Evolutionary conservation across 2,113 vertebrate species (phyloP).

Genomic region (Oncorhynchus masou): DNA sequence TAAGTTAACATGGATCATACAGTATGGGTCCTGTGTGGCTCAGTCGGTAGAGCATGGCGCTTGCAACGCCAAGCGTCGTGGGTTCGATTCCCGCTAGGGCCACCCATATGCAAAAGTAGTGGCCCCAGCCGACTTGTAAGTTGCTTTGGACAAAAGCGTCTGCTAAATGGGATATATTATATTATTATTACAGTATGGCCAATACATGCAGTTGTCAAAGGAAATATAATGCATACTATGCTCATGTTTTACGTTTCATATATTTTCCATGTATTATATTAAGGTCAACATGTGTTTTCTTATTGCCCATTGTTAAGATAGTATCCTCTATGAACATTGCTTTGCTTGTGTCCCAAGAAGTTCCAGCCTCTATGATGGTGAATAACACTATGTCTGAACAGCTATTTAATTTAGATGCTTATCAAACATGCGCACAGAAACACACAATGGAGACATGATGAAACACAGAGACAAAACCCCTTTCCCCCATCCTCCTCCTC

Average conservation of each 20-base stretch:
- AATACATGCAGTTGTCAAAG: neutral
- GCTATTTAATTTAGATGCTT: slow-evolving; percentile 27
- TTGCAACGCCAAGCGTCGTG: no score
- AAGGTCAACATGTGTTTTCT: neutral
- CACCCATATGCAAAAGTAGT: no score
- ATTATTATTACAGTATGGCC: neutral
- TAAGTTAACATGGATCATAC: neutral
- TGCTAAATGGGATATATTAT: no score
- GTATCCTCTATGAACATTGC: neutral
- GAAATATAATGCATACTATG: no score
- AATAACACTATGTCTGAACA: slow-evolving; percentile 30
- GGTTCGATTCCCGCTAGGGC: no score
- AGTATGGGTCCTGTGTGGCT: no score
- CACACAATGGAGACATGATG: slow-evolving; percentile 61
- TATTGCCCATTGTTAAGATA: neutral
- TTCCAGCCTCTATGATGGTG: slow-evolving; percentile 44
- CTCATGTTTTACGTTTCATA: no score
- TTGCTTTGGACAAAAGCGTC: no score
- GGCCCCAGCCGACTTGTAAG: no score
- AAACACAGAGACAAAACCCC: slow-evolving; percentile 47
- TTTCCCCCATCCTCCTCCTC: neutral
- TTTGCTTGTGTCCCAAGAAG: neutral
- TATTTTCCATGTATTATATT: neutral
- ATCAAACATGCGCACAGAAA: slow-evolving; percentile 1
- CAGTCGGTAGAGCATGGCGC: no score